Evolutionary conservation across 2,797 vertebrate genomes (phyloP).

Genomic region (Varecia variegata): DNA sequence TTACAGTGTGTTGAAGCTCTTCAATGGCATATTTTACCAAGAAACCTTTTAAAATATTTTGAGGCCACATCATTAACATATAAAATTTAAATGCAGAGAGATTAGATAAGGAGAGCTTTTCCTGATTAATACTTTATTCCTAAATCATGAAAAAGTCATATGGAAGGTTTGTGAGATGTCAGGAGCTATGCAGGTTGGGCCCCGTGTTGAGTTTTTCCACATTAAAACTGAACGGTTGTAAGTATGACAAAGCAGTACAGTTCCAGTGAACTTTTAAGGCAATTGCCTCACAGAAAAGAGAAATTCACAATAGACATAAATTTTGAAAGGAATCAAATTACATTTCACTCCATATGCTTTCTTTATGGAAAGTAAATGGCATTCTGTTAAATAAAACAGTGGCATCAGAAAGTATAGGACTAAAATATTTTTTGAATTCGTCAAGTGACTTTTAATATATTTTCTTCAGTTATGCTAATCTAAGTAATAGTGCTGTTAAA

Average conservation of each 20-base stretch:
- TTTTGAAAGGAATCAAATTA: slow-evolving; percentile 4
- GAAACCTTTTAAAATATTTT: background rate
- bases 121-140: background rate
- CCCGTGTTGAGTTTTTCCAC: background rate
- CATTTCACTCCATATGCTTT: background rate
- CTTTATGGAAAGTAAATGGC: background rate
- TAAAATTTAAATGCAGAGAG: background rate
- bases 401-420: background rate
- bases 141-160: background rate
- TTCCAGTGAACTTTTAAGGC: background rate
- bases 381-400: slow-evolving; percentile 3
- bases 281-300: background rate
- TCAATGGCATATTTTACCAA: background rate
- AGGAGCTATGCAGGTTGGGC: background rate
- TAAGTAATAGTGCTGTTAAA: background rate
- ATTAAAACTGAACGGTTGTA: background rate
- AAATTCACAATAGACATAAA: background rate
- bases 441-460: background rate
- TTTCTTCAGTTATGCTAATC: slow-evolving; percentile 39
- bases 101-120: background rate
- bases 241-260: background rate
- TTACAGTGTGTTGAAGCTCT: background rate
- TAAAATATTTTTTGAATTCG: slow-evolving; percentile 26
- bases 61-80: background rate
- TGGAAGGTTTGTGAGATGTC: background rate